These are phyloP conservation scores for Petrocephalus sullivani DNA, from an alignment of 2,797 vertebrate species.

Conservation along the genomic window DNA sequence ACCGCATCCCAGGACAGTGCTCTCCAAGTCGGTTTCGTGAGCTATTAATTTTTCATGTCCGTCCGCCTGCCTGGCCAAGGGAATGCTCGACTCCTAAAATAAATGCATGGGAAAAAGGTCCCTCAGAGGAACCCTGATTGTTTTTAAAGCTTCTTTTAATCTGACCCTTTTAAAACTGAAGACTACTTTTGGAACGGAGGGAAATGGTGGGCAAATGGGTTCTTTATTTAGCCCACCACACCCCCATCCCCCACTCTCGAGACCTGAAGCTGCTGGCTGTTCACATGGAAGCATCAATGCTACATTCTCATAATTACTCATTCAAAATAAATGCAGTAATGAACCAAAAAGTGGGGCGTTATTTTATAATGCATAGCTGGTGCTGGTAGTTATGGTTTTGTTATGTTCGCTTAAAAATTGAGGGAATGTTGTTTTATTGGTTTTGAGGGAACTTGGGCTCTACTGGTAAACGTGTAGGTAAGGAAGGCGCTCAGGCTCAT, in stretches of 20 bases:
- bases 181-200: conserved; percentile 33
- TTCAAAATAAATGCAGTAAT: background rate
- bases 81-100: conserved; percentile 50
- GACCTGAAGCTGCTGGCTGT: conserved; percentile 13
- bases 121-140: conserved; percentile 33
- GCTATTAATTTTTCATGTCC: conserved; percentile 56
- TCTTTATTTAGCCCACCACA: conserved; percentile 30
- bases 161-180: conserved; percentile 48
- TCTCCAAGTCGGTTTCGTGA: conserved; percentile 38
- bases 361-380: background rate
- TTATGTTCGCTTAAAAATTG: background rate
- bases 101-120: conserved; percentile 46
- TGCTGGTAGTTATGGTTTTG: background rate
- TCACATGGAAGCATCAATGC: background rate
- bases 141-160: conserved; percentile 58
- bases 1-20: conserved; percentile 41
- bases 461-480: background rate
- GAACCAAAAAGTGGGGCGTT: background rate
- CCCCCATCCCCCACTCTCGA: background rate
- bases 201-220: conserved; percentile 40
- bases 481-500: background rate
- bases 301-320: conserved; percentile 7
- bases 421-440: background rate
- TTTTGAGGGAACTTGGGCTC: background rate
- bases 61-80: conserved; percentile 45